Percentiles rank a stretch among this genome's conserved stretches.
Conservation (phyloP, 2,888 invertebrate genomes). For the Hetaerina titia region DNA sequence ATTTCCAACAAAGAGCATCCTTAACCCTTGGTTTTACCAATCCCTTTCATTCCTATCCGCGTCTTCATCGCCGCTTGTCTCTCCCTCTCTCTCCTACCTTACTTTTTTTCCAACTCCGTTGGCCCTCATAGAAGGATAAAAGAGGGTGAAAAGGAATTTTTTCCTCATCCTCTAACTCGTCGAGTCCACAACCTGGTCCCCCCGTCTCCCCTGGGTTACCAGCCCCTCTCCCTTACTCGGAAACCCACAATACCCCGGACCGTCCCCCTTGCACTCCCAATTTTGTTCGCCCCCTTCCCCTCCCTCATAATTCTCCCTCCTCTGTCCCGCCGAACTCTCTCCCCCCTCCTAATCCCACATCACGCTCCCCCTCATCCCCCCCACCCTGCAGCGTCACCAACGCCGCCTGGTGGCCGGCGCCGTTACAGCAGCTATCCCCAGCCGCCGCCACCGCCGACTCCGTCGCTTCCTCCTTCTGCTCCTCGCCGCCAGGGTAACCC, state of each 20-base stretch:
- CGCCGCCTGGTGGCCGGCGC: conserved; percentile 64
- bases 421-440: conserved; percentile 59
- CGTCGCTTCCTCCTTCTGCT: conserved; percentile 64
- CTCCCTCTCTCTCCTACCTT: background rate
- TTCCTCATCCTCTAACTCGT: background rate
- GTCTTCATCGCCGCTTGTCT: too few relatives aligned
- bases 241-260: too few relatives aligned
- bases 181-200: too few relatives aligned
- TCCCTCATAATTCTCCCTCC: conserved; percentile 17
- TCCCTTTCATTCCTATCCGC: too few relatives aligned
- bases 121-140: background rate
- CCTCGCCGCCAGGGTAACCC: conserved; percentile 53
- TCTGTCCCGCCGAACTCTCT: background rate
- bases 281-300: background rate
- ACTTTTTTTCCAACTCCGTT: background rate
- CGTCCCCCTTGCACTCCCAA: background rate
- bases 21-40: background rate
- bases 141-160: background rate
- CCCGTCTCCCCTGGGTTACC: background rate
- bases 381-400: conserved; percentile 49
- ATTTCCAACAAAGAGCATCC: background rate
- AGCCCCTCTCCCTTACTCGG: background rate
- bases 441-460: conserved; percentile 55
- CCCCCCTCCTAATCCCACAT: background rate
- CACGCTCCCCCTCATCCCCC: background rate